Base-by-base conservation (phyloP, 2,888 invertebrate species). In the Ferrisia virgata region DNA sequence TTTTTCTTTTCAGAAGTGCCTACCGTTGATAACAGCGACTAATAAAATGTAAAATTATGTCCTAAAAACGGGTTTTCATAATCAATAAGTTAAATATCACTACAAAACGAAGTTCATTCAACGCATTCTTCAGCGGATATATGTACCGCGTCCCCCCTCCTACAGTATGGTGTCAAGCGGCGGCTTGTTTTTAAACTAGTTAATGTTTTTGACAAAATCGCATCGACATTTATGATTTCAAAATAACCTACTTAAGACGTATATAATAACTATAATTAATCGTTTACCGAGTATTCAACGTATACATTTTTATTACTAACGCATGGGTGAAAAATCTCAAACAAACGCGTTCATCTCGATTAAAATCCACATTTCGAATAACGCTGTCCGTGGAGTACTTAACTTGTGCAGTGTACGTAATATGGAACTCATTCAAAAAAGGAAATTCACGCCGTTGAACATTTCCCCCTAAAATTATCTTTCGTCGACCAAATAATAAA, bases 251-350 rank as follows among this genome's bases (percentile, higher is more conserved):
- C 22, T 79, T 40, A 40, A 40, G 33, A 22, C n/a, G n/a, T n/a
- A n/a, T n/a, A n/a, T 79, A 79, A 79, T 79, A 79, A 79, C 79
- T 22, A 40, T 79, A 79, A 79, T 79, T 79, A 79, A 40, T 79
- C 40, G 79, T 40, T 64, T 28, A 28, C 25, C 25, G 28, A 64
- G 28, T 28, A 28, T 64, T 64, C n/a, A 64, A 64, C 58, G 28
- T 13, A 64, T 64, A 64, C 11, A n/a, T n/a, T n/a, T n/a, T n/a
- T n/a, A 64, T 64, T 79, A 79, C 79, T 22, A 39, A 5, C 25
- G 22, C 25, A 40, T 28, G 58, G 28, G 22, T 64, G 58, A 25
- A 28, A 64, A 64, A 28, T 64, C 13, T 64, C 58, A 64, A 64
- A 28, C 58, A 28, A 13, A 64, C 58, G 13, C n/a, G n/a, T n/a